phyloP scores from a whole-genome alignment of 2,113 vertebrate species.

The Laticauda colubrina region DNA sequence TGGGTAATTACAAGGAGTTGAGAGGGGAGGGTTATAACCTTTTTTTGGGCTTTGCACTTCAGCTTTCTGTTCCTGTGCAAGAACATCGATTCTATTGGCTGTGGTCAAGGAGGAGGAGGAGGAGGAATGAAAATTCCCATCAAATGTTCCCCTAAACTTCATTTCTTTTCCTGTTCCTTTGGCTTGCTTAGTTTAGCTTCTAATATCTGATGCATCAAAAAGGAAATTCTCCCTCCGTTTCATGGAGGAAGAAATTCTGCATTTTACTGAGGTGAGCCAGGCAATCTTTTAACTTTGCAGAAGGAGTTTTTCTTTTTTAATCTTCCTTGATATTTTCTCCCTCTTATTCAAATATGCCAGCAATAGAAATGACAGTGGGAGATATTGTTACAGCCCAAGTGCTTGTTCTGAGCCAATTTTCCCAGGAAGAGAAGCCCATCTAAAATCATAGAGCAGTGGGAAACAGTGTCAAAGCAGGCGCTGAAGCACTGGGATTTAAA shows the following conservation, averaged over 20 bases:
- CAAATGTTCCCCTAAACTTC: background rate
- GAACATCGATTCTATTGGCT: no score
- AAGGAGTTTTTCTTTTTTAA: background rate
- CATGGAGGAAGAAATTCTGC: slow-evolving; percentile 6
- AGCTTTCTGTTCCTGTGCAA: no score
- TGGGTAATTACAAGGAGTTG: no score
- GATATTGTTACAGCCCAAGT: background rate
- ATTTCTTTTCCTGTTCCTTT: background rate
- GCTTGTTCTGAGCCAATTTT: background rate
- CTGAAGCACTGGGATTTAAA: background rate
- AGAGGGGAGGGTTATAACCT: no score
- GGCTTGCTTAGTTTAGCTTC: background rate
- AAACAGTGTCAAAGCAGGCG: background rate
- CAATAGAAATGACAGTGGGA: background rate
- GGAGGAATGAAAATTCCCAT: no score
- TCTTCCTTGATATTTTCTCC: slow-evolving; percentile 12
- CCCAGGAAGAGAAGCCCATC: slow-evolving; percentile 8
- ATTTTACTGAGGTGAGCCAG: slow-evolving; percentile 10
- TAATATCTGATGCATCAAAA: background rate
- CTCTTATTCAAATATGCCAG: slow-evolving; percentile 2
- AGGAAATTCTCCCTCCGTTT: background rate
- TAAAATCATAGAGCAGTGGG: slow-evolving; percentile 20
- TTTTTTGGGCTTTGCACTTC: no score
- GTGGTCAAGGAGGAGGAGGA: no score
- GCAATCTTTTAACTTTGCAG: background rate